A percentile compares a stretch with the other conserved stretches of the same genome.
Evolutionary conservation across 1,140 invertebrate genomes (phyloP).

Genomic region (Arctopsyche grandis): DNA sequence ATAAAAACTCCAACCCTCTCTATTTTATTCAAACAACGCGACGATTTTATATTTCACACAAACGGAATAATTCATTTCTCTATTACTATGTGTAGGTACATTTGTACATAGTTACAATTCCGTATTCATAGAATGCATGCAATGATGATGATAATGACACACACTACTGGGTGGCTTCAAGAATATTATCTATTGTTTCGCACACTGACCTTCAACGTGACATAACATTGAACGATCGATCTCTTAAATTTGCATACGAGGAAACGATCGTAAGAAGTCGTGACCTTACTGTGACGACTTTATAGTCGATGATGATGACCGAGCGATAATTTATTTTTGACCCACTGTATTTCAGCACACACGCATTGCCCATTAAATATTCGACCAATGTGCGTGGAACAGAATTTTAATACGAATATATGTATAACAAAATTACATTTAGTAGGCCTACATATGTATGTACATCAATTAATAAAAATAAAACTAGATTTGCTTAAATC

Average conservation of each 20-base stretch:
- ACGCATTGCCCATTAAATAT: too few species aligned
- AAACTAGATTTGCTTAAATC: too few species aligned
- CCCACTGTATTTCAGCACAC: background rate
- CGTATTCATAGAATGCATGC: background rate
- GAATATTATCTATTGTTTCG: conserved; percentile 19
- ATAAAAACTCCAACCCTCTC: background rate
- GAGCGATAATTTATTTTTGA: background rate
- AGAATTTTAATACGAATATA: too few species aligned
- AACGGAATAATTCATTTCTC: too few species aligned
- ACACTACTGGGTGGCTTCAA: conserved; percentile 10
- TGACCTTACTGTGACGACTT: background rate
- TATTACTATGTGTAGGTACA: too few species aligned
- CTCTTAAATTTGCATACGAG: background rate
- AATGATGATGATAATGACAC: conserved; percentile 5
- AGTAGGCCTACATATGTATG: too few species aligned
- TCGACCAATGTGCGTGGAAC: too few species aligned
- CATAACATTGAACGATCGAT: conserved; percentile 3
- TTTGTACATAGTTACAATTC: background rate
- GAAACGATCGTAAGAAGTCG: background rate
- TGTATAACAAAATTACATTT: too few species aligned
- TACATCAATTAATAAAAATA: too few species aligned
- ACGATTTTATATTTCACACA: too few species aligned
- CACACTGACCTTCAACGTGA: conserved; percentile 9
- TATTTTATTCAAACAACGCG: background rate
- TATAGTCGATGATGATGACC: background rate